Evolutionary conservation across 2,888 invertebrate genomes (phyloP).

Genomic region (Melieria picta): DNA sequence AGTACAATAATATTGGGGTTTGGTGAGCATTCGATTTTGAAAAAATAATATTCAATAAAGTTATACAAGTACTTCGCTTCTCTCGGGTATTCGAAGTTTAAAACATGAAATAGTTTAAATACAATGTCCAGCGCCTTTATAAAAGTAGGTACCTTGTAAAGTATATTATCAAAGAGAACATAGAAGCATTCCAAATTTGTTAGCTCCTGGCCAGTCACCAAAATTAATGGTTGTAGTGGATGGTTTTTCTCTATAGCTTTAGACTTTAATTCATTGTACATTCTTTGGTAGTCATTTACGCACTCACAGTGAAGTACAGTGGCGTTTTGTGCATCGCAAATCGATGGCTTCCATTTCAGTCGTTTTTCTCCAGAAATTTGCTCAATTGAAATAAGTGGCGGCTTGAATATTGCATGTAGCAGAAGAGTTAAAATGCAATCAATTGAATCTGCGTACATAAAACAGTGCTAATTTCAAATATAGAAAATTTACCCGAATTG

Average conservation of each 20-base stretch:
- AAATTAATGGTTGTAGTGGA: constrained; percentile 16
- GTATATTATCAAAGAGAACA: too few relatives aligned
- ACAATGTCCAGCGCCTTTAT: too few relatives aligned
- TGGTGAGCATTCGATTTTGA: too few relatives aligned
- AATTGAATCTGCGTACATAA: constrained; percentile 20
- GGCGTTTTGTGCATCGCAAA: constrained; percentile 35
- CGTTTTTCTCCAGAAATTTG: constrained; percentile 11
- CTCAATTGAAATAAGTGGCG: constrained; percentile 25
- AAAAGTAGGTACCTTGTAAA: too few relatives aligned
- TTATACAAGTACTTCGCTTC: too few relatives aligned
- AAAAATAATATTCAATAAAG: too few relatives aligned
- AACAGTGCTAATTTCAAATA: neutral
- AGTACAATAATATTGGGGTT: constrained; percentile 1
- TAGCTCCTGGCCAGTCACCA: constrained; percentile 12
- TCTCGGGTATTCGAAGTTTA: too few relatives aligned
- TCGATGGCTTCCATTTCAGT: constrained; percentile 35
- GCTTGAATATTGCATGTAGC: constrained; percentile 32
- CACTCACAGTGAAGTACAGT: constrained; percentile 29
- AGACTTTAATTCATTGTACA: constrained; percentile 16
- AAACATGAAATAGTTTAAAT: too few relatives aligned
- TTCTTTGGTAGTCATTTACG: constrained; percentile 23
- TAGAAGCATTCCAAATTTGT: too few relatives aligned
- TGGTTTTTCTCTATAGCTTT: constrained; percentile 17
- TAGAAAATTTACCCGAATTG: neutral
- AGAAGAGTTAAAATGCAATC: constrained; percentile 22